Evolutionary conservation across 1,140 invertebrate species (phyloP), one percentile per base, ranked within the genome.

Genomic region (Drosophila bipectinata): DNA sequence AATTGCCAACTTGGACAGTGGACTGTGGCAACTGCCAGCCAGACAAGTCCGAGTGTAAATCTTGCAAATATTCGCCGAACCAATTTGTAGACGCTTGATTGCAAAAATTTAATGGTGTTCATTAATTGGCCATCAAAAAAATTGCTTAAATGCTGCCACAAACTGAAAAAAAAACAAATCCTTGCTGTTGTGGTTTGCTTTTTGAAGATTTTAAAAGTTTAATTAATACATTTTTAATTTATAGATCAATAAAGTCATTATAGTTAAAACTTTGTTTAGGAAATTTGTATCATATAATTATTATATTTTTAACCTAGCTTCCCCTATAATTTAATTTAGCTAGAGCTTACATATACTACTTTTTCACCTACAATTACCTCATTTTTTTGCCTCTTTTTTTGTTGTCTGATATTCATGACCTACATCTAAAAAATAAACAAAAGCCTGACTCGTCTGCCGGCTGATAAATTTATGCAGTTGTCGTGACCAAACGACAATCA

Each of bases 41-140:
- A 6, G 32, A 34, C 32, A 34, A 34, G 34, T 37, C 55, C 55
- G 59, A 48, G 61, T 68, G 66, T 68, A 87, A 75, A 67, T 60
- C 77, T 82, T 88, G 83, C 66, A 85, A 82, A 85, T 88, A 88
- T 78, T 79, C 69, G 78, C 39, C 66, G 24, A 45, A 64, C 72
- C 83, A 87, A 87, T 87, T 87, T 87, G 83, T 87, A 83, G 84
- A 69, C 83, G 76, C 79, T 53, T 88, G 83, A 88, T 88, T 88
- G 79, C 75, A 77, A 83, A 88, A 79, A 87, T 88, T 87, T 88
- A 88, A 88, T 88, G 79, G 83, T 79, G 83, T 87, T 83, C 83
- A 83, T 88, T 87, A 87, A 88, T 87, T 87, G 83, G 79, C 63
- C 63, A 88, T 87, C 64, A 75, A 67, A 75, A 67, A 79, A 79